These are phyloP conservation scores for Odontamblyopus lacepedii DNA, from an alignment of 2,797 vertebrate genomes.

Conservation along the genomic window DNA sequence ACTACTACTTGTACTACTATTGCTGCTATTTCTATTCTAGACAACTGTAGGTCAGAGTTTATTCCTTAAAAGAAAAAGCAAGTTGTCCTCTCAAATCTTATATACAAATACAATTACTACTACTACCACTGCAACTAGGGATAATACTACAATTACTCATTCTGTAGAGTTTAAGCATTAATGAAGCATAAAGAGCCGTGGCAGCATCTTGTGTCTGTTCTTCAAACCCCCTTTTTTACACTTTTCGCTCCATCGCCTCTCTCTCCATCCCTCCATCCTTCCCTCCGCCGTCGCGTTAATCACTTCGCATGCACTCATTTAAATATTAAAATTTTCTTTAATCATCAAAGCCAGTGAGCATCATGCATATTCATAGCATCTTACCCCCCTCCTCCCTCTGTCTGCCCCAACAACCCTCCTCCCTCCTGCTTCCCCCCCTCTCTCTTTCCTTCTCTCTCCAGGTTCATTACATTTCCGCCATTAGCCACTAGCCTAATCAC, in stretches of 20 bases:
- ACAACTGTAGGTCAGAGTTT: too few relatives aligned
- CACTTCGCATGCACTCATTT: conserved; percentile 99
- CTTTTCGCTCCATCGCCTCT: conserved; percentile 75
- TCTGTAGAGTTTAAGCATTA: conserved; percentile 51
- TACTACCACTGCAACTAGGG: background rate
- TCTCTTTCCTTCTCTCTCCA: conserved; percentile 81
- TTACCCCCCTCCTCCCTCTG: conserved; percentile 61
- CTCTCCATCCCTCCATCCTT: background rate
- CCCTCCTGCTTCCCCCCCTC: background rate
- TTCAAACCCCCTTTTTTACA: conserved; percentile 58
- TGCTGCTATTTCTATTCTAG: too few relatives aligned
- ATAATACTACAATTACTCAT: background rate
- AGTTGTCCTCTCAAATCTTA: too few relatives aligned
- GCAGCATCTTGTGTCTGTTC: conserved; percentile 66
- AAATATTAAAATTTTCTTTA: conserved; percentile 99
- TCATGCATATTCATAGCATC: conserved; percentile 99
- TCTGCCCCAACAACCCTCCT: conserved; percentile 19
- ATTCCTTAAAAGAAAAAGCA: too few relatives aligned
- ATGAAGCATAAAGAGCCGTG: conserved; percentile 64
- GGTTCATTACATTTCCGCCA: conserved; percentile 98
- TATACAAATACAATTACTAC: too few relatives aligned
- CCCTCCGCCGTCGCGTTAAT: conserved; percentile 86
- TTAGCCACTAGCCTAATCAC: conserved; percentile 78
- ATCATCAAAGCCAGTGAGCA: conserved; percentile 99
- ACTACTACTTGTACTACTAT: background rate